phyloP scores from a whole-genome alignment of 2,797 vertebrate species.

The Parambassis ranga region DNA sequence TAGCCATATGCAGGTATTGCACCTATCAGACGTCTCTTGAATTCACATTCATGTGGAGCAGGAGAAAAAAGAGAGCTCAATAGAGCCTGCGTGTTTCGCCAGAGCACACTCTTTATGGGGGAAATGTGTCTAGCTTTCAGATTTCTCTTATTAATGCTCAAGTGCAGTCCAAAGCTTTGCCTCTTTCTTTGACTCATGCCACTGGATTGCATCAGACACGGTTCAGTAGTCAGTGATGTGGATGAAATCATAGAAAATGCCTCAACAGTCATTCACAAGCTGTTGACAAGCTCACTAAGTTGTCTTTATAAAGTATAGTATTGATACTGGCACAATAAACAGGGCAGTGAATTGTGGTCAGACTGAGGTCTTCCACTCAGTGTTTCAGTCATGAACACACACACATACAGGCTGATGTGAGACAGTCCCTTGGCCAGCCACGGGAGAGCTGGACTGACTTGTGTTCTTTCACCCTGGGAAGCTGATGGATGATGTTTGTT shows the following conservation, averaged over 20 bases:
- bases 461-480: conserved; percentile 71
- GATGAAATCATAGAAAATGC: conserved; percentile 57
- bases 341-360: conserved; percentile 41
- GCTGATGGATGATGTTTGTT: conserved; percentile 79
- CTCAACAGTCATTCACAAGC: conserved; percentile 28
- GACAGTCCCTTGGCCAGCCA: conserved; percentile 40
- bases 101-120: conserved; percentile 16
- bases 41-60: conserved; percentile 36
- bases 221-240: conserved; percentile 41
- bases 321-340: conserved; percentile 54
- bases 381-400: conserved; percentile 21
- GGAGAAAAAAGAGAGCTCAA: conserved; percentile 20
- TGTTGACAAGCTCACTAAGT: conserved; percentile 45
- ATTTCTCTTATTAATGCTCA: conserved; percentile 42
- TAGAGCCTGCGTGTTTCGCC: conserved; percentile 29
- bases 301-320: conserved; percentile 43
- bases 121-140: conserved; percentile 51
- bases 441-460: conserved; percentile 67
- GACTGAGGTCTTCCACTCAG: conserved; percentile 28
- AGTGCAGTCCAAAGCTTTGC: conserved; percentile 30
- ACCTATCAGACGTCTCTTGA: conserved; percentile 48
- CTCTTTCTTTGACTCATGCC: conserved; percentile 36
- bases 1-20: conserved; percentile 65
- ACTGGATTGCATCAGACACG: conserved; percentile 50
- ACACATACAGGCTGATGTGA: conserved; percentile 36